Percentiles rank a stretch among this genome's conserved stretches.
Evolutionary conservation across 2,113 vertebrate genomes (phyloP).

Genomic region (Bambusicola thoracicus): DNA sequence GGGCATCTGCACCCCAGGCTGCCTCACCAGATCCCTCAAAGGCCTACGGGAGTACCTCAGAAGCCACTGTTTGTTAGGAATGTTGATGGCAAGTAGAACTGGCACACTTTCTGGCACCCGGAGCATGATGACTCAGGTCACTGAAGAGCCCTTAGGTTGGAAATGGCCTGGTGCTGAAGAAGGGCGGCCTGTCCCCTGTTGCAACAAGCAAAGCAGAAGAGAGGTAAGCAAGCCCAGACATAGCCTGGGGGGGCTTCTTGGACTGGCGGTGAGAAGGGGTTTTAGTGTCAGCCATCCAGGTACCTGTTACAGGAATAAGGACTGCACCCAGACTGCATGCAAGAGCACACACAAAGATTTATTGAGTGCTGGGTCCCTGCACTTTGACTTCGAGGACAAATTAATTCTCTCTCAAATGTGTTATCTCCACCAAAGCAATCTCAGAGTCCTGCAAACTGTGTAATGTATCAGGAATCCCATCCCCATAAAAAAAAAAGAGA

Average conservation of each 20-base stretch:
- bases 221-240: neutral
- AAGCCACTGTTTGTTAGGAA: neutral
- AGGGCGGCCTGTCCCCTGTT: neutral
- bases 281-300: neutral
- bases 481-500: neutral
- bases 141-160: neutral
- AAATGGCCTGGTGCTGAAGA: neutral
- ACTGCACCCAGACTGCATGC: fast-evolving
- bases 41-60: neutral
- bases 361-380: neutral
- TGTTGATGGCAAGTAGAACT: neutral
- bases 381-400: neutral
- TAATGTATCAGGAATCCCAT: neutral
- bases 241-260: neutral
- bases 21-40: neutral
- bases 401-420: neutral
- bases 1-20: neutral
- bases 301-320: neutral
- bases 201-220: neutral
- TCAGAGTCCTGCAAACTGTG: neutral
- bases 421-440: neutral
- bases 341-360: neutral
- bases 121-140: neutral
- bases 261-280: neutral
- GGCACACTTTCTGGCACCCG: neutral